Conservation (phyloP, 2,113 vertebrate genomes). For the Genyomyrus donnyi region DNA sequence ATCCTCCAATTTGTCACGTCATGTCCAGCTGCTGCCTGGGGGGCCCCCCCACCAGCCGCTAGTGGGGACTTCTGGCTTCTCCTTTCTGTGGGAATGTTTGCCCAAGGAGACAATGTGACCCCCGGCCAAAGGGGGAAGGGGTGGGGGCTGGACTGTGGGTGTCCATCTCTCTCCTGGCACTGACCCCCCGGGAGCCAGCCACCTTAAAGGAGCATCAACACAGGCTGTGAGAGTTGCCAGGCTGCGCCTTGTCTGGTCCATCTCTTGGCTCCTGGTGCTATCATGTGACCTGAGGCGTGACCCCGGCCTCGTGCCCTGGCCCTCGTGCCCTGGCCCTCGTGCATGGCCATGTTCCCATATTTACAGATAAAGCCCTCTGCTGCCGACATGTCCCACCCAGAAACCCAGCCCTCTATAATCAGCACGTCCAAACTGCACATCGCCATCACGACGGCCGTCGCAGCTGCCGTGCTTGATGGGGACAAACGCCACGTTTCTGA, state of each 20-base stretch:
- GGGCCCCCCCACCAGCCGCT: conserved; percentile 59
- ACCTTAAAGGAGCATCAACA: conserved; percentile 36
- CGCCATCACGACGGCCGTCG: conserved; percentile 25
- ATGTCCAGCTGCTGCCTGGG: conserved; percentile 91
- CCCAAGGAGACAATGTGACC: conserved; percentile 59
- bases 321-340: conserved; percentile 17
- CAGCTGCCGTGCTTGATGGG: conserved; percentile 5
- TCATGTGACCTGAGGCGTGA: conserved; percentile 38
- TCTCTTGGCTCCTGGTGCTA: conserved; percentile 20
- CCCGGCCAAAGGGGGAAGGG: conserved; percentile 21
- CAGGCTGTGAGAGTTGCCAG: conserved; percentile 40
- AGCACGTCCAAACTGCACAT: conserved; percentile 32
- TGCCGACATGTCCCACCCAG: conserved; percentile 13
- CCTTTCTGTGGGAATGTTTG: conserved; percentile 79
- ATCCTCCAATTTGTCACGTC: conserved; percentile 88
- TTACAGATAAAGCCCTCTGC: neutral
- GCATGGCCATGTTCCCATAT: neutral
- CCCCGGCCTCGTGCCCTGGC: conserved; percentile 21
- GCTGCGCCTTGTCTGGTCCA: neutral
- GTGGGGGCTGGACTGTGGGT: conserved; percentile 32
- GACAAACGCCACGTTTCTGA: conserved; percentile 6
- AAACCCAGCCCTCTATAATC: conserved; percentile 36
- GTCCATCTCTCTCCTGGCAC: conserved; percentile 33
- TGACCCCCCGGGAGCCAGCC: conserved; percentile 42
- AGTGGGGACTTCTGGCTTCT: conserved; percentile 73